phyloP scores from a whole-genome alignment of 2,888 invertebrate species.

The Drosophila maculinotata region DNA sequence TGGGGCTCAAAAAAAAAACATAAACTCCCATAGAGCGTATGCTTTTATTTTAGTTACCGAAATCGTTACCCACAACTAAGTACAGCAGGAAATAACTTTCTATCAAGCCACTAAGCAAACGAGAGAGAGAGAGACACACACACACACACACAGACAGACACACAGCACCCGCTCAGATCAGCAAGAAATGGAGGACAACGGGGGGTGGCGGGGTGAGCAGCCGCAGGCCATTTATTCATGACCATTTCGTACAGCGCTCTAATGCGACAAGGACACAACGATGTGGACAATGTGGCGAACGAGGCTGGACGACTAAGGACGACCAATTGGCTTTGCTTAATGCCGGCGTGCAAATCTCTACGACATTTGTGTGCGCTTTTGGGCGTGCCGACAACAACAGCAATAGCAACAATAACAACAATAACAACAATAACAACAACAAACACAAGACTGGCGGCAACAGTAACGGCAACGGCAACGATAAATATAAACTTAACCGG shows the following conservation, averaged over 20 bases:
- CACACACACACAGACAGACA: constrained; percentile 28
- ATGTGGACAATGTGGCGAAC: constrained; percentile 39
- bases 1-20: constrained; percentile 15
- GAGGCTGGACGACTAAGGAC: constrained; percentile 35
- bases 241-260: constrained; percentile 53
- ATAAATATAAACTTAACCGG: constrained; percentile 82
- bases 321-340: constrained; percentile 77
- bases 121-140: constrained; percentile 24
- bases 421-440: constrained; percentile 30
- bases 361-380: constrained; percentile 62
- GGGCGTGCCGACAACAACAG: constrained; percentile 49
- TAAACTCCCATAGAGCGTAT: constrained; percentile 54
- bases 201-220: constrained; percentile 21
- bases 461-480: no score
- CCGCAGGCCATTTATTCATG: constrained; percentile 74
- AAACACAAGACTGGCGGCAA: constrained; percentile 29
- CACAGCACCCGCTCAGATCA: constrained; percentile 15
- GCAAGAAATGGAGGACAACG: constrained; percentile 3
- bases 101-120: constrained; percentile 3
- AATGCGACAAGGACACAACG: constrained; percentile 51
- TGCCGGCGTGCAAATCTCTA: constrained; percentile 74
- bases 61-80: constrained; percentile 48
- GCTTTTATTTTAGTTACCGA: constrained; percentile 72
- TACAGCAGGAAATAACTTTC: constrained; percentile 52
- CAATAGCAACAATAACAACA: constrained; percentile 26